Base-by-base conservation (phyloP, 2,797 vertebrate species). In the Peromyscus eremicus region DNA sequence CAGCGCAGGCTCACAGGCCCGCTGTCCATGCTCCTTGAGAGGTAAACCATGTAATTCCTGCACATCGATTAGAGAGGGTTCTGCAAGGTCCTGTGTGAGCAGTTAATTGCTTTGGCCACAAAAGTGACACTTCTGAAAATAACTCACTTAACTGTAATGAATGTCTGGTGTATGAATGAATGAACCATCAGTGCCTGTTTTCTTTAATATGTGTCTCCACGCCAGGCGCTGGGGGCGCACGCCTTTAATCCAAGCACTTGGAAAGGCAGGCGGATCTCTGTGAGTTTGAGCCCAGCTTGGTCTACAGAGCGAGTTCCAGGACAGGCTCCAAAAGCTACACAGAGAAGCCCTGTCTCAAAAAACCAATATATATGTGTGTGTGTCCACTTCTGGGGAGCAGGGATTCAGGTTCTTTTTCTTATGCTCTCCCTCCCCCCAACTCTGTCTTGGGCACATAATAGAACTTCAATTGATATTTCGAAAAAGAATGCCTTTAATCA, bases 401-500 rank as follows among this genome's bases (percentile, higher is more conserved):
- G 6, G 12, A 37, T 40, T 77, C 73, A 27, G 34, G 83, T 94
- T 66, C 80, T 91, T 1, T 80, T 87, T 89, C 80, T 82, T 93
- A 77, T 2, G 80, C 29, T 60, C 37, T 60, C 27, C 52, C 29
- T 4, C 3, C 29, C 37, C n/a, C 6, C n/a, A 21, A 23, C 70
- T 96, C 23, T 82, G n/a, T 7, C 46, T 60, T 70, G 21, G 12
- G 37, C 52, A 91, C 46, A 73, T 29, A 32, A 27, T 17, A 57
- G 46, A 92, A 40, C 92, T 66, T 66, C 37, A 55, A 1, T 46
- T 66, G 46, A 25, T 88, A n/a, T 76, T 91, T 89, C 83, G 71
- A 82, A 7, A 40, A 73, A 88, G 70, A 81, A 32, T 27, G 27
- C 84, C 52, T 96, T 55, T 92, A 92, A 79, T 37, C 94, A 64